Evolutionary conservation across 2,113 vertebrate genomes (phyloP).

Genomic region (Stomatorhinus ivindoensis): DNA sequence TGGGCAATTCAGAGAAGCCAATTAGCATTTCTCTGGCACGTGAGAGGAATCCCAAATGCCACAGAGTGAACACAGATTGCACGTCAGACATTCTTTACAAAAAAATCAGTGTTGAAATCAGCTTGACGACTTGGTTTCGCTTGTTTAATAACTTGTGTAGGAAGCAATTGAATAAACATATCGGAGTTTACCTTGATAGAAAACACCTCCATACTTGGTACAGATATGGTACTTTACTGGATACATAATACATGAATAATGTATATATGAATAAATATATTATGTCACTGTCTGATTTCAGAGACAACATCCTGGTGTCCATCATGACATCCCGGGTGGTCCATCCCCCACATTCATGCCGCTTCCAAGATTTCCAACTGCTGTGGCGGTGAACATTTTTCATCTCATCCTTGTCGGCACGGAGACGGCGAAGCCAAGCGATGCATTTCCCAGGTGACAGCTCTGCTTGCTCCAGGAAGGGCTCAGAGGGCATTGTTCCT

Average conservation of each 20-base stretch:
- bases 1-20: background rate
- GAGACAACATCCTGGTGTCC: background rate
- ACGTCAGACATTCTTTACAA: background rate
- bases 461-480: background rate
- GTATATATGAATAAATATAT: background rate
- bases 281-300: conserved; percentile 3
- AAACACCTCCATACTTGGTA: background rate
- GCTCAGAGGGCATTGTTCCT: background rate
- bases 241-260: background rate
- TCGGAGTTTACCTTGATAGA: background rate
- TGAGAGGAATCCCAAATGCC: background rate
- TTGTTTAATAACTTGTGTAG: background rate
- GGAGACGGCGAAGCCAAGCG: background rate
- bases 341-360: background rate
- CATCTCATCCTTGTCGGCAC: background rate
- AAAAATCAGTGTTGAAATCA: background rate
- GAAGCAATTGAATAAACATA: background rate
- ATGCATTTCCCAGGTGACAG: background rate
- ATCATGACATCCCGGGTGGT: background rate
- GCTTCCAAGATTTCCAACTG: conserved; percentile 8
- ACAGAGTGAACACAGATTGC: background rate
- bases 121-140: background rate
- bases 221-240: background rate
- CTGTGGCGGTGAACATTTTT: background rate
- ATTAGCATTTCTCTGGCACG: background rate